Evolutionary conservation across 2,888 invertebrate species (phyloP).

Genomic region (Leucozona laternaria): DNA sequence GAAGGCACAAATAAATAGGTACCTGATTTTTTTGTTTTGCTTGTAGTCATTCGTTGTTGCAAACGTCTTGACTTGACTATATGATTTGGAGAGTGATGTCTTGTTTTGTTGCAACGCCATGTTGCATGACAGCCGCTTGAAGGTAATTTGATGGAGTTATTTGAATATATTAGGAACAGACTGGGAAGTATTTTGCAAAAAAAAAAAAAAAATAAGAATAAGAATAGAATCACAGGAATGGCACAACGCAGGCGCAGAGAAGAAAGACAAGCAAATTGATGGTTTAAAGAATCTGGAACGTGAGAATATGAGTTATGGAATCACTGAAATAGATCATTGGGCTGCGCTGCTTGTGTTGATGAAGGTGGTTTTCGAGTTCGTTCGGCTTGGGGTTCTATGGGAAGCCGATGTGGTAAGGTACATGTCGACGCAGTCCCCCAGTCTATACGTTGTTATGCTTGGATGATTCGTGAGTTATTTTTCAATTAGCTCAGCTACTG

Average conservation of each 20-base stretch:
- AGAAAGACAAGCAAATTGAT: conserved; percentile 57
- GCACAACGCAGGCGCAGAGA: not conserved
- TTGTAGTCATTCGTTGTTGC: conserved; percentile 18
- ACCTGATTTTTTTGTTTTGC: not conserved
- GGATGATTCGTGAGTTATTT: conserved; percentile 73
- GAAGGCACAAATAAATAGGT: conserved; percentile 11
- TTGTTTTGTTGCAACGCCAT: conserved; percentile 57
- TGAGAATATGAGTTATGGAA: conserved; percentile 75
- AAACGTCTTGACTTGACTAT: conserved; percentile 9
- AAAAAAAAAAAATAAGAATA: conserved; percentile 18
- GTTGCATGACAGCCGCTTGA: conserved; percentile 60
- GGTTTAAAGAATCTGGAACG: conserved; percentile 66
- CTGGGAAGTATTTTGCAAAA: conserved; percentile 27
- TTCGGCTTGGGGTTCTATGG: conserved; percentile 3
- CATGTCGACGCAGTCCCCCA: not conserved
- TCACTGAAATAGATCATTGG: conserved; percentile 75
- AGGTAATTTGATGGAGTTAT: conserved; percentile 72
- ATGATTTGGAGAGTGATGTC: conserved; percentile 45
- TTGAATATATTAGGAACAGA: conserved; percentile 68
- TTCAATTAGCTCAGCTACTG: conserved; percentile 70
- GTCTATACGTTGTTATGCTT: conserved; percentile 41
- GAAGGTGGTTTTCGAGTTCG: conserved; percentile 25
- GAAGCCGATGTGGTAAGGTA: conserved; percentile 43
- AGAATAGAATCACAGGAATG: conserved; percentile 5
- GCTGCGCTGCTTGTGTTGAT: conserved; percentile 24